Percentiles rank a stretch among this genome's conserved stretches.
Conservation (phyloP, 1,140 invertebrate species). For the Tetramorium parvispinum region DNA sequence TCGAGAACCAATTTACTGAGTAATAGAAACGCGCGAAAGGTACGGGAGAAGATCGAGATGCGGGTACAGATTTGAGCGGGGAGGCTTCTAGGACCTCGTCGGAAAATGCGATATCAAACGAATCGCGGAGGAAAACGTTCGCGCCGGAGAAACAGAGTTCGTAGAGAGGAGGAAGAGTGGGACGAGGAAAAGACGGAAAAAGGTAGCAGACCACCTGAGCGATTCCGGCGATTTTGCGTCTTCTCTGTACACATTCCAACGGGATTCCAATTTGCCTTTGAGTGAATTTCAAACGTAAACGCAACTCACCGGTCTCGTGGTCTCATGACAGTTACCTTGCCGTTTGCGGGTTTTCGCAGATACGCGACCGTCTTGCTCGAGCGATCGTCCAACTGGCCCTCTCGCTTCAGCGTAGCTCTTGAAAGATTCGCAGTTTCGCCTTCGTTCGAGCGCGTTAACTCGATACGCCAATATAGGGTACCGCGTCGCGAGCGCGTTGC, state of each 20-base stretch:
- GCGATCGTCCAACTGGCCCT: background rate
- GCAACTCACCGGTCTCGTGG: background rate
- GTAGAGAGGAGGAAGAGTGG: background rate
- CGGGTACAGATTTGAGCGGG: conserved; percentile 24
- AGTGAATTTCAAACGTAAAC: conserved; percentile 51
- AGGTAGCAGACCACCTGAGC: conserved; percentile 35
- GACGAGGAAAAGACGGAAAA: background rate
- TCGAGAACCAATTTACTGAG: conserved; percentile 68
- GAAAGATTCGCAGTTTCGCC: background rate
- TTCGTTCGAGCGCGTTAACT: conserved; percentile 36
- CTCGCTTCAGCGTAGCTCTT: background rate
- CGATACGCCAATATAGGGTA: background rate
- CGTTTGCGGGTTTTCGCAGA: conserved; percentile 1
- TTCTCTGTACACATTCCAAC: conserved; percentile 52
- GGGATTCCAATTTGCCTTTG: conserved; percentile 44
- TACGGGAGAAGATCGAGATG: conserved; percentile 11
- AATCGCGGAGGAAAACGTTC: background rate
- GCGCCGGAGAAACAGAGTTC: conserved; percentile 38
- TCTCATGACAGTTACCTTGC: background rate
- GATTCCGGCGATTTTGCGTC: conserved; percentile 60
- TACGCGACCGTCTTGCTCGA: background rate
- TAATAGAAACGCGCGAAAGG: conserved; percentile 63
- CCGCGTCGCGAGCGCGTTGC: background rate
- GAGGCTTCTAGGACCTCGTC: background rate
- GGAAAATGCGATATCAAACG: conserved; percentile 68